These are phyloP conservation scores for Saguinus imperator DNA, from an alignment of 2,113 vertebrate genomes.

Conservation along the genomic window DNA sequence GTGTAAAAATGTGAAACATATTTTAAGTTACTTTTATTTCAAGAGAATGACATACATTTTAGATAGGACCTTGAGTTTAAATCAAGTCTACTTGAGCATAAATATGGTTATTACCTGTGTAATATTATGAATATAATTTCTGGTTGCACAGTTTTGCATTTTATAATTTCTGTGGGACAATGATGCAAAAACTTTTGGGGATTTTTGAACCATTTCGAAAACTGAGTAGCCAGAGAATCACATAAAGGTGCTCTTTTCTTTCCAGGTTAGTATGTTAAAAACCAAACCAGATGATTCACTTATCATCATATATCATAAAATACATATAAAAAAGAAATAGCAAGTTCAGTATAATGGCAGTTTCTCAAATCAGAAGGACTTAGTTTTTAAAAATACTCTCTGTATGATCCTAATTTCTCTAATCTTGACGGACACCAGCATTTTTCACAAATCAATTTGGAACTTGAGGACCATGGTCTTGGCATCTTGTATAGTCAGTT, in stretches of 20 bases:
- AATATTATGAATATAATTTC: not conserved
- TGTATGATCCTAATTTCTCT: not conserved
- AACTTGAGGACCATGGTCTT: not conserved
- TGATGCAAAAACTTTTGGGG: not conserved
- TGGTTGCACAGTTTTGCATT: not conserved
- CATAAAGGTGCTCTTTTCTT: not conserved
- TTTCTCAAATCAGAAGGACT: not conserved
- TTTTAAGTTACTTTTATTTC: conserved; percentile 21
- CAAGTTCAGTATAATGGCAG: not conserved
- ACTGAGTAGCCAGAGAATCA: not conserved
- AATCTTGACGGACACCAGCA: not conserved
- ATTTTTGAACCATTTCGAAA: not conserved
- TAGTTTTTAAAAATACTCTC: not conserved
- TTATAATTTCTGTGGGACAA: not conserved
- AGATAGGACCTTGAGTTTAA: not conserved
- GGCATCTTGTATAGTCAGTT: not conserved
- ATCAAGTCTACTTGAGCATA: not conserved
- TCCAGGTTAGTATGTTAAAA: not conserved
- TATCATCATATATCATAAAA: not conserved
- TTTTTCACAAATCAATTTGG: not conserved
- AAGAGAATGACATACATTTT: not conserved
- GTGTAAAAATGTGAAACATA: not conserved
- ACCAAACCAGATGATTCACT: not conserved
- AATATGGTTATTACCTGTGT: not conserved
- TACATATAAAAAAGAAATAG: not conserved